phyloP scores from a whole-genome alignment of 2,113 vertebrate species.

The Petromus typicus region DNA sequence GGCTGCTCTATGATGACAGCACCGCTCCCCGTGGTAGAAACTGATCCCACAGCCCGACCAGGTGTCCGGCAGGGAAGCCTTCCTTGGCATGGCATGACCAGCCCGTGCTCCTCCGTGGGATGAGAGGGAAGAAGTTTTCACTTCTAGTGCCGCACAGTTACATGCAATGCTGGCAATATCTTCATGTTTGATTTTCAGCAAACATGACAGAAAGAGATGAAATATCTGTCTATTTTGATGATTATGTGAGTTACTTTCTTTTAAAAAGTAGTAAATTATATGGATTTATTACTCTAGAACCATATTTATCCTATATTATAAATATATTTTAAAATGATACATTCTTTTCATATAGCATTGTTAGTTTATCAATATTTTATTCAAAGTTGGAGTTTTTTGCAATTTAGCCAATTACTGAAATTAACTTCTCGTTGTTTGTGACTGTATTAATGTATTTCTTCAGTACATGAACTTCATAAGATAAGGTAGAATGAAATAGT shows the following conservation, averaged over 20 bases:
- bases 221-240: background rate
- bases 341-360: background rate
- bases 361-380: background rate
- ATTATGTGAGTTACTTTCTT: background rate
- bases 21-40: background rate
- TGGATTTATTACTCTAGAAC: background rate
- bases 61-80: background rate
- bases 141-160: background rate
- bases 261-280: background rate
- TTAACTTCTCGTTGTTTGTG: background rate
- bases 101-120: background rate
- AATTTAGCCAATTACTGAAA: background rate
- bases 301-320: background rate
- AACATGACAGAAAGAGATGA: background rate
- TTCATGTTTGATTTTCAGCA: background rate
- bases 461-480: background rate
- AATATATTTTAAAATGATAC: background rate
- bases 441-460: background rate
- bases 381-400: background rate
- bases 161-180: background rate
- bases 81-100: accelerated
- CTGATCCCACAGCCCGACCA: background rate
- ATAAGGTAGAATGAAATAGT: background rate
- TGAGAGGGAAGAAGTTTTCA: background rate
- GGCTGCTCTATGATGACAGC: background rate